Conservation (phyloP, 1,140 invertebrate species). For the Meloidogyne chitwoodi region DNA sequence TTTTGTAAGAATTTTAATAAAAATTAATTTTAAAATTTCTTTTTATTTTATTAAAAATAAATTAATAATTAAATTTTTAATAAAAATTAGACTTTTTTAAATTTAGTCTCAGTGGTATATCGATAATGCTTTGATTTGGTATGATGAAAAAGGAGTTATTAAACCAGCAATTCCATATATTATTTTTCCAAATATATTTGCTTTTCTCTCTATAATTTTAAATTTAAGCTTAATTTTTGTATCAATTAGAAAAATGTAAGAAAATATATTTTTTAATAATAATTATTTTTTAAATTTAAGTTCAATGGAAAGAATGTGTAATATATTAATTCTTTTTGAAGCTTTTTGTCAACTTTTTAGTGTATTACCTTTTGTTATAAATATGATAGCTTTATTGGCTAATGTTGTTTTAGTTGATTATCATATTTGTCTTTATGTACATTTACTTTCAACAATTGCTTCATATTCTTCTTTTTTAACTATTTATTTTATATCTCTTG, state of each 20-base stretch:
- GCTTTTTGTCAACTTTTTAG: constrained; percentile 7
- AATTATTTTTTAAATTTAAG: background rate
- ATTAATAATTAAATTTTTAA: background rate
- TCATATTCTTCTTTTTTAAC: constrained; percentile 9
- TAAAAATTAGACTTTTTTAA: background rate
- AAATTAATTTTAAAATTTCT: background rate
- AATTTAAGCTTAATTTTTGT: background rate
- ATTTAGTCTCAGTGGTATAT: background rate
- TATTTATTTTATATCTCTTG: constrained; percentile 5
- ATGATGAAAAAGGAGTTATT: background rate
- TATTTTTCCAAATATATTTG: background rate
- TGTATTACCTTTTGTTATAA: background rate
- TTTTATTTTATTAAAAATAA: background rate
- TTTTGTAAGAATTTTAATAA: background rate
- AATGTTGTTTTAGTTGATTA: background rate
- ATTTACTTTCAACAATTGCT: background rate
- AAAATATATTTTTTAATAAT: no score
- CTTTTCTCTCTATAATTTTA: background rate
- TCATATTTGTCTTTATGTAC: background rate
- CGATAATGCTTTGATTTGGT: background rate
- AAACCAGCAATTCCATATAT: background rate
- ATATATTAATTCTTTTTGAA: constrained; percentile 11
- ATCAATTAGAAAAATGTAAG: background rate
- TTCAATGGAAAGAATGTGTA: constrained; percentile 12
- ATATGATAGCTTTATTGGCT: background rate